These are phyloP conservation scores for Ailuropoda melanoleuca DNA, from an alignment of 2,113 vertebrate genomes.

Conservation along the genomic window DNA sequence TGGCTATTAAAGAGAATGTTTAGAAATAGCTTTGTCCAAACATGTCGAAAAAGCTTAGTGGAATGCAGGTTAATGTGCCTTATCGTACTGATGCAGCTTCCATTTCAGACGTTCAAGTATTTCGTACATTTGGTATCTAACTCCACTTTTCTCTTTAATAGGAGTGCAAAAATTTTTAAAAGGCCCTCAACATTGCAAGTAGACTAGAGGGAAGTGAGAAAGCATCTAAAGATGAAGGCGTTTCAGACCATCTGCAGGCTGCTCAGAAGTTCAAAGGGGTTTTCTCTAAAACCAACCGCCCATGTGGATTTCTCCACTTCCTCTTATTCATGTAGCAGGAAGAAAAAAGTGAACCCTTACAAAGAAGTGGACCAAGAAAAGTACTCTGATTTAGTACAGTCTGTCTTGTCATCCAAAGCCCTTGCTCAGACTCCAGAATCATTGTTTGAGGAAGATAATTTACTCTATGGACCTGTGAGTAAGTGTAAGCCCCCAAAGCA, in stretches of 20 bases:
- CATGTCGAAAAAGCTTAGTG: not conserved
- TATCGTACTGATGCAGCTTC: not conserved
- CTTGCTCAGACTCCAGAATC: conserved; percentile 87
- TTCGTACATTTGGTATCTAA: conserved; percentile 1
- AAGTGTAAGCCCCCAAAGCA: conserved; percentile 78
- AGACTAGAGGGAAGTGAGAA: not conserved
- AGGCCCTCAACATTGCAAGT: not conserved
- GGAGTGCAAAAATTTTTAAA: conserved; percentile 9
- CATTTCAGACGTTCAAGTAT: not conserved
- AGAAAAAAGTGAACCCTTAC: conserved; percentile 86
- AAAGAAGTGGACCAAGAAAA: conserved; percentile 88
- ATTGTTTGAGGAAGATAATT: conserved; percentile 87
- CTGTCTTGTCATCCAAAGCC: conserved; percentile 86
- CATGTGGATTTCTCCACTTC: conserved; percentile 82
- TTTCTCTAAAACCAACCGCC: conserved; percentile 57
- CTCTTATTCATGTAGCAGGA: conserved; percentile 74
- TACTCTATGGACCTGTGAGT: conserved; percentile 88
- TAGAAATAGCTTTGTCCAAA: not conserved
- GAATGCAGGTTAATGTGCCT: not conserved
- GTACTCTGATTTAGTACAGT: conserved; percentile 90
- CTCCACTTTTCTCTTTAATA: conserved; percentile 45
- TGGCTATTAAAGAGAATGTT: not conserved
- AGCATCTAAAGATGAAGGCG: conserved; percentile 81
- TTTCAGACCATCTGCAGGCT: conserved; percentile 75
- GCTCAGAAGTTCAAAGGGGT: conserved; percentile 39